Evolutionary conservation across 2,888 invertebrate genomes (phyloP), one percentile per base, ranked within the genome.

Genomic region (Poecilus cupreus): DNA sequence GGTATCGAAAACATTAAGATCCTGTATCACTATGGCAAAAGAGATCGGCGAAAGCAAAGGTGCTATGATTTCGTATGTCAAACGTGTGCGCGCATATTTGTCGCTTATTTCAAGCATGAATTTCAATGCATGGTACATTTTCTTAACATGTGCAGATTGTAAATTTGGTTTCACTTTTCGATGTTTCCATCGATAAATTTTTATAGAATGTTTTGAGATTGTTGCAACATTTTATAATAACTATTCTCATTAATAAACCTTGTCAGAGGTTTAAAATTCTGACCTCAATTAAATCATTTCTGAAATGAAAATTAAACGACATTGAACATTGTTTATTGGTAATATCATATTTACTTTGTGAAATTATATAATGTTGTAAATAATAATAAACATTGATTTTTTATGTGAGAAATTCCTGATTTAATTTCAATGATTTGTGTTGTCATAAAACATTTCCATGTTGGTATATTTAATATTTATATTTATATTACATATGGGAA

Each of bases 31-130:
- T 39, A 76, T 64, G n/a, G 64, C 43, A 60, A 76, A 46, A 68
- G 46, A 13, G 68, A 68, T 43, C 46, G 20, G 80, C 22, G 80
- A 80, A 80, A 80, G 80, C 51, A 37, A 80, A 39, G 11, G 26
- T 60, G 78, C 46, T 54, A 54, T 72, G 51, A 46, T 80, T 80
- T 80, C 54, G 43, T 37, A 80, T 72, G 54, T 54, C 39, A 39
- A 37, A 72, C 80, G 72, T 80, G 80, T 68, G 39, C 22, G 13
- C 26, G 39, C 70, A 80, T 80, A 80, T 39, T 20, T 76, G 39
- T 26, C 57, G 57, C 54, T 39, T 20, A 57, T 64, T 77, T 37
- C 77, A 46, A n/a, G n/a, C 37, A 24, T 64, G 77, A 51, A 80
- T 80, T 72, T 39, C 8, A 80, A 54, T 72, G 57, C 72, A 22